Base-by-base conservation (phyloP, 1,140 invertebrate genomes). In the Drosophila sulfurigaster region DNA sequence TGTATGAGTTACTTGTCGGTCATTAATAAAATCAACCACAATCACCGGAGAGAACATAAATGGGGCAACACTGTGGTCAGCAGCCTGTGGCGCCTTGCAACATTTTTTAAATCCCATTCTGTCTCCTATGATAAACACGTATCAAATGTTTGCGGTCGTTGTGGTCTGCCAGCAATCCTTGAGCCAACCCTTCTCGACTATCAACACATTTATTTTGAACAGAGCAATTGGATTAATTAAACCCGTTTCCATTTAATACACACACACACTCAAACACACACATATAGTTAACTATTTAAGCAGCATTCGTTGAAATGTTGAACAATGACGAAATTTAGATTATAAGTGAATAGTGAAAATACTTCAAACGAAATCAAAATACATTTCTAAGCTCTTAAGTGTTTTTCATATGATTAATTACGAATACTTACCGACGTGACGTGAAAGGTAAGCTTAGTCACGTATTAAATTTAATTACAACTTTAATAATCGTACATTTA, bases 341-440 rank as follows among this genome's bases (percentile, higher is more conserved):
- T 41, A 49, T 78, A 83, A 82, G 81, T 62, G 65, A 80, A 38
- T 60, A 77, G 63, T 46, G 43, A 60, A 64, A 70, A 65, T 83
- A 86, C 69, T 81, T 72, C 49, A 69, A 79, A 74, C 63, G 32
- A 89, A 89, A 89, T 89, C 85, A 89, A 89, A 89, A 89, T 89
- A 85, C 78, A 89, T 81, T 81, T 89, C 81, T 89, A 89, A 89
- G 85, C 72, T 78, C 57, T 83, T 83, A 85, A 89, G 81, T 89
- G 85, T 89, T 89, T 88, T 81, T 78, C 85, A 81, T 81, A 75
- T 67, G 54, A 78, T n/a, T 56, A 56, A 56, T 16, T 56, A 35
- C 32, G 32, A 16, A n/a, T 52, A 52, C 28, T 38, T 32, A 10
- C 5, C 10, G 66, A 51, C 38, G 51, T 70, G 65, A 48, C 72